Percentiles rank a stretch among this genome's conserved stretches.
Evolutionary conservation across 2,888 invertebrate genomes (phyloP).

Genomic region (Taenaris catops): DNA sequence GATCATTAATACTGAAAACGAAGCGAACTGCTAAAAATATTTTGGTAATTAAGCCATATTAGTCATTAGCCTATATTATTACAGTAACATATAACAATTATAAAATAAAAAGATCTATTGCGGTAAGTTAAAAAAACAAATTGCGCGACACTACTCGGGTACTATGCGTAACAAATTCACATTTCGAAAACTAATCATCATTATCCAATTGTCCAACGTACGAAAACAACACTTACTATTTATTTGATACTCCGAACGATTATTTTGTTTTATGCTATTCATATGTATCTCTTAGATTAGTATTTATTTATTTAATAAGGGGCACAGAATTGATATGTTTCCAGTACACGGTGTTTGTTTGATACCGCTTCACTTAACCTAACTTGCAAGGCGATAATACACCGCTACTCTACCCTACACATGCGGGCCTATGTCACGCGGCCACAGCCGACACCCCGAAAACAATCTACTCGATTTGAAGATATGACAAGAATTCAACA

Average conservation of each 20-base stretch:
- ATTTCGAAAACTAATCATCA: slow-evolving; percentile 44
- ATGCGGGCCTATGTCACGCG: slow-evolving; percentile 75
- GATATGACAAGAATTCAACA: slow-evolving; percentile 51
- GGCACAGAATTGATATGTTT: slow-evolving; percentile 91
- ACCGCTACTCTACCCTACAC: slow-evolving; percentile 73
- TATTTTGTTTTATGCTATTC: slow-evolving; percentile 72
- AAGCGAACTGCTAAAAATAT: slow-evolving; percentile 66
- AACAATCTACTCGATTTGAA: slow-evolving; percentile 61
- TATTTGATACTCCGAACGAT: slow-evolving; percentile 74
- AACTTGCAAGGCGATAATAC: slow-evolving; percentile 76
- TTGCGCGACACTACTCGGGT: slow-evolving; percentile 67
- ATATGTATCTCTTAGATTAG: slow-evolving; percentile 77
- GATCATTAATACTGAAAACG: slow-evolving; percentile 72
- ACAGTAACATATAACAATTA: slow-evolving; percentile 43
- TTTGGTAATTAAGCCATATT: slow-evolving; percentile 75
- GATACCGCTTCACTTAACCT: slow-evolving; percentile 78
- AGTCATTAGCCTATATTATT: slow-evolving; percentile 45
- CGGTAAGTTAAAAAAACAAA: slow-evolving; percentile 52
- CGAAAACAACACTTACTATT: slow-evolving; percentile 73
- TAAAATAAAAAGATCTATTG: slow-evolving; percentile 37
- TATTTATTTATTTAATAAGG: slow-evolving; percentile 82
- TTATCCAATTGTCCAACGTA: slow-evolving; percentile 44
- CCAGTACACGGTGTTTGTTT: slow-evolving; percentile 85
- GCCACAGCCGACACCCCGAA: slow-evolving; percentile 41
- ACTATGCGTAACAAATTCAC: slow-evolving; percentile 46